Percentiles rank a stretch among this genome's conserved stretches.
Conservation (phyloP, 2,888 invertebrate genomes). For the Pseudococcus longispinus region DNA sequence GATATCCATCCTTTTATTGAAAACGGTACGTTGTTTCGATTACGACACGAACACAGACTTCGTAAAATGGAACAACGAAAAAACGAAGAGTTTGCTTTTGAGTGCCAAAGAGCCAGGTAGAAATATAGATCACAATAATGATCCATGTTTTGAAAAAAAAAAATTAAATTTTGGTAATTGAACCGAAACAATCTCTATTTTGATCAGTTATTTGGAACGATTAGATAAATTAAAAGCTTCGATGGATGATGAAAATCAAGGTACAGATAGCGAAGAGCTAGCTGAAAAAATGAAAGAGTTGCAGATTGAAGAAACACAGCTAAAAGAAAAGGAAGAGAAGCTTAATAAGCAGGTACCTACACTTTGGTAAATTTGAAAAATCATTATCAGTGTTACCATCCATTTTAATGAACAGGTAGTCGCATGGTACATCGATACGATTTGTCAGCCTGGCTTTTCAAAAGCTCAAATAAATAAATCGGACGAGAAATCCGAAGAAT, state of each 20-base stretch:
- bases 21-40: slow-evolving; percentile 35
- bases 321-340: slow-evolving; percentile 41
- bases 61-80: slow-evolving; percentile 50
- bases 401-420: background rate
- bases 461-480: slow-evolving; percentile 28
- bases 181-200: background rate
- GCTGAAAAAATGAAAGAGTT: slow-evolving; percentile 30
- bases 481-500: background rate
- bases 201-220: slow-evolving; percentile 29
- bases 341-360: slow-evolving; percentile 27
- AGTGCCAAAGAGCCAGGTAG: slow-evolving; percentile 45
- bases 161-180: too few relatives aligned
- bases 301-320: slow-evolving; percentile 36
- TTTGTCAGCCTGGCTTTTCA: slow-evolving; percentile 46
- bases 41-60: slow-evolving; percentile 39
- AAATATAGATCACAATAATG: too few relatives aligned
- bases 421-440: slow-evolving; percentile 51
- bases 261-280: background rate
- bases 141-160: background rate
- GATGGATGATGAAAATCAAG: background rate
- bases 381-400: background rate
- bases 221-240: slow-evolving; percentile 1
- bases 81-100: slow-evolving; percentile 43
- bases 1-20: slow-evolving; percentile 50
- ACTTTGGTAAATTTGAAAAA: background rate